Base-by-base conservation (phyloP, 2,888 invertebrate genomes). In the Boloria selene region DNA sequence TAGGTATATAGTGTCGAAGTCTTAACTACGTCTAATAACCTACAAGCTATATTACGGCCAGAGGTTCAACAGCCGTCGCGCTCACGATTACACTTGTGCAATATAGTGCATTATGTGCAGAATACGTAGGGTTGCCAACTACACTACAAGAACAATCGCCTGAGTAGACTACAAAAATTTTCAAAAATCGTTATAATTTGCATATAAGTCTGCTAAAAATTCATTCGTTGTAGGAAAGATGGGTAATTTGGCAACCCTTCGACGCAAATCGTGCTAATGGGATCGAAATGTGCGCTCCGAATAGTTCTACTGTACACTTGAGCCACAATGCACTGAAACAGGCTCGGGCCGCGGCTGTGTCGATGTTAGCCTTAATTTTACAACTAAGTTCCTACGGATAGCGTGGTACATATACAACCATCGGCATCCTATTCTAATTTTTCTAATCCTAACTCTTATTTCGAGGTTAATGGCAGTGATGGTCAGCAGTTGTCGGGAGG, bases 391-490 rank as follows among this genome's bases (percentile, higher is more conserved):
- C 50, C 64, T 72, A 72, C 67, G 47, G 61, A 18, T 58, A 51
- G 45, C 52, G 76, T 74, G 74, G 31, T 38, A 38, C 7, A 31
- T 38, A 38, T 38, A 38, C 76, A 65, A 69, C 72, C 68, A 70
- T 67, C 71, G 62, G 66, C 56, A 49, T 61, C 72, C 74, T 77
- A 78, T 72, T 71, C 73, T 74, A 74, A 71, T 74, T 64, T 72
- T 67, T 82, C 86, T 78, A 74, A 72, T 72, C 74, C 71, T 80
- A 72, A 72, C 63, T 75, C 83, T 85, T 86, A 86, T 70, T 73
- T 73, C 80, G 80, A 80, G 73, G 77, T 83, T 86, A 87, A 85
- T 91, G 91, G 91, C 91, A 91, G 91, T 91, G 88, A 75, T 84
- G 81, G 81, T 84, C 79, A 85, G 87, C 86, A 83, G 87, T 86